Base-by-base conservation (phyloP, 2,888 invertebrate species). In the Geotrupes spiniger region DNA sequence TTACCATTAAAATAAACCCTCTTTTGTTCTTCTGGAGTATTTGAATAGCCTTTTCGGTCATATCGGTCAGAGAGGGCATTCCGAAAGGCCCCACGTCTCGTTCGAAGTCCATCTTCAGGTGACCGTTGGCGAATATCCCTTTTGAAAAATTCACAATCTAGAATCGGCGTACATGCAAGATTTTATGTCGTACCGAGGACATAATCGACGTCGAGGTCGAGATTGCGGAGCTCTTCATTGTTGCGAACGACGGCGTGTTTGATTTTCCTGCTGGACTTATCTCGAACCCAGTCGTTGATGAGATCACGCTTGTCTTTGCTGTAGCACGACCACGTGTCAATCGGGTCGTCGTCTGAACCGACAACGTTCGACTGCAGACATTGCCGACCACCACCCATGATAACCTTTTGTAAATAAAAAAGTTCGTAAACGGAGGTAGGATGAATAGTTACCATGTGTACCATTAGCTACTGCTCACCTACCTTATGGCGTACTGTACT, bases 321-420 rank as follows among this genome's bases (percentile, higher is more conserved):
- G 17, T 76, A 74, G 52, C 91, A 88, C 57, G 68, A 56, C 70
- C 71, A 72, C 1, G 61, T 63, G 41, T 73, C 74, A 6, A 72
- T 50, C 0, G 69, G 71, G 57, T 88, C 87, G 0, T 69, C 72
- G 0, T 46, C 40, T 0, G 74, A 61, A 0, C 76, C 73, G 1
- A 73, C 72, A 0, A 78, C 74, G 60, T 85, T 78, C 0, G 85
- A 80, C 16, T 82, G 77, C 4, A 92, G 69, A 55, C 79, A 74
- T 65, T 89, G 87, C 36, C 85, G 78, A 0, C 94, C 93, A 2
- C 94, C 94, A 0, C 93, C 94, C 80, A 94, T 82, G 12, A 94
- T 85, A 0, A 91, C 88, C 87, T 87, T 61, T 2, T 62, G 42
- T 12, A 44, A 16, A 11, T 10, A 49, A 49, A 25, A 21, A 21